Percentiles rank a stretch among this genome's conserved stretches.
phyloP scores from a whole-genome alignment of 2,113 vertebrate genomes.

The Vombatus ursinus region DNA sequence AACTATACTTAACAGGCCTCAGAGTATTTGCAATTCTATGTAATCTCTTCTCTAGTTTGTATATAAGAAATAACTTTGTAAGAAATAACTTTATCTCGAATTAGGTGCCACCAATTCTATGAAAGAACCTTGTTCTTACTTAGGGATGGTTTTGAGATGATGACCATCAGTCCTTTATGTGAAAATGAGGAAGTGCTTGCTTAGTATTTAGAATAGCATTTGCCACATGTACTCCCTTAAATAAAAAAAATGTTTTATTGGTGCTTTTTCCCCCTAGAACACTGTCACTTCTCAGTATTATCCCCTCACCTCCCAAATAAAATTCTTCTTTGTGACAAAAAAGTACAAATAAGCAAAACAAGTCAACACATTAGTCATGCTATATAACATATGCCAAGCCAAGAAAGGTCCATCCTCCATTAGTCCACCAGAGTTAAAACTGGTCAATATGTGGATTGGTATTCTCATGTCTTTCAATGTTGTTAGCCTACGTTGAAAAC shows the following conservation, averaged over 20 bases:
- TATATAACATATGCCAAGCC: not conserved
- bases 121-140: not conserved
- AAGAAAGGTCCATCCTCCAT: not conserved
- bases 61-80: not conserved
- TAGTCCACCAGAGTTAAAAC: not conserved
- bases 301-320: not conserved
- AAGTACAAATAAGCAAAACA: not conserved
- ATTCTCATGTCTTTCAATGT: not conserved
- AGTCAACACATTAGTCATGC: not conserved
- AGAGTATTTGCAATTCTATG: not conserved
- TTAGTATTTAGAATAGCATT: not conserved
- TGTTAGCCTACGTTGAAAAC: not conserved
- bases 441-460: not conserved
- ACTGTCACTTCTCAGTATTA: not conserved
- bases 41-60: constrained; percentile 25
- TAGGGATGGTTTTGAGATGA: not conserved
- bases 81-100: not conserved
- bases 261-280: not conserved
- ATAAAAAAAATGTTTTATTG: not conserved
- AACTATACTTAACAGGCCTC: not conserved
- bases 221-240: not conserved
- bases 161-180: not conserved
- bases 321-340: not conserved
- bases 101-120: not conserved
- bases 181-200: not conserved